A percentile compares a stretch with the other conserved stretches of the same genome.
Evolutionary conservation across 2,113 vertebrate species (phyloP).

Genomic region (Bufo gargarizans): DNA sequence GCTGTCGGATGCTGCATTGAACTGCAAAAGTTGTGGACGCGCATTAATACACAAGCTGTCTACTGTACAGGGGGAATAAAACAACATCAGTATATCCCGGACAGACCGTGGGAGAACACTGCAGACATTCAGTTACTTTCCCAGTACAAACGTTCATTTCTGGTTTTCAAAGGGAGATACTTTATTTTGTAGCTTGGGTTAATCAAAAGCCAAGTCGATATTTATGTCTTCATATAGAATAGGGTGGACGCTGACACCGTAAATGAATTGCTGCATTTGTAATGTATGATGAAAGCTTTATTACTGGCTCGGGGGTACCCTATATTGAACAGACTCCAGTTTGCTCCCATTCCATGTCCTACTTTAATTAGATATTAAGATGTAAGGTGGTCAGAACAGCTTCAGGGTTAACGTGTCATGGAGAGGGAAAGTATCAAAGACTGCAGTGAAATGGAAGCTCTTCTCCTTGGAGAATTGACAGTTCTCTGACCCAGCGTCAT

Average conservation of each 20-base stretch:
- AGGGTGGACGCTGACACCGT: constrained; percentile 40
- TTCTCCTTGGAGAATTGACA: constrained; percentile 71
- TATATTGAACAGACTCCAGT: constrained; percentile 74
- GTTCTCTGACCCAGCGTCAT: constrained; percentile 74
- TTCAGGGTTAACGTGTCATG: constrained; percentile 71
- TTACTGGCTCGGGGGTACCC: constrained; percentile 70
- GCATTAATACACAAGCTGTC: background rate
- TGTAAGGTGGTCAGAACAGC: constrained; percentile 71
- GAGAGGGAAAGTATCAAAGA: constrained; percentile 67
- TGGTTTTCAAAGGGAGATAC: constrained; percentile 23
- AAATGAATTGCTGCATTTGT: constrained; percentile 62
- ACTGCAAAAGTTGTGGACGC: background rate
- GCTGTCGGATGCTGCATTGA: background rate
- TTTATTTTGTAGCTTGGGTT: constrained; percentile 9
- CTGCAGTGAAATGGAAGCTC: constrained; percentile 67
- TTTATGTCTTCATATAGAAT: constrained; percentile 5
- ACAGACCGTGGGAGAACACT: background rate
- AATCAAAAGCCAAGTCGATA: constrained; percentile 6
- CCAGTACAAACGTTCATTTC: constrained; percentile 9
- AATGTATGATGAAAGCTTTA: constrained; percentile 70
- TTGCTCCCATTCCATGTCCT: constrained; percentile 73
- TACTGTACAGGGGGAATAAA: constrained; percentile 5
- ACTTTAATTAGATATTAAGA: constrained; percentile 80
- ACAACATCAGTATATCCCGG: background rate
- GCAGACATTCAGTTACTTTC: constrained; percentile 20